A percentile compares a stretch with the other conserved stretches of the same genome.
These are phyloP conservation scores for Hyles vespertilio DNA, from an alignment of 1,140 invertebrate genomes.

Conservation along the genomic window DNA sequence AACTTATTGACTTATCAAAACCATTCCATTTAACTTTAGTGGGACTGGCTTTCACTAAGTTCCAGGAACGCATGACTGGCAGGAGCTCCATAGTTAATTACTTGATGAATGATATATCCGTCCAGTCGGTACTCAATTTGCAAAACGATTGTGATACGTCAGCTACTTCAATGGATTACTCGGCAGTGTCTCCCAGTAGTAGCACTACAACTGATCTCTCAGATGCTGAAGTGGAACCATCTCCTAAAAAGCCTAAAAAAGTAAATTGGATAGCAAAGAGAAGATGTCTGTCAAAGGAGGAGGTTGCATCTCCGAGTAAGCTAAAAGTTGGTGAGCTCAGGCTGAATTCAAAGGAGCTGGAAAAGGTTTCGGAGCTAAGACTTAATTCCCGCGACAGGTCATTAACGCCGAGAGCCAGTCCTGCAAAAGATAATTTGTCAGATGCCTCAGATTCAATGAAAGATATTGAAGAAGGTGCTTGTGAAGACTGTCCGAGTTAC, in stretches of 20 bases:
- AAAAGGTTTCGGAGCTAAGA: constrained; percentile 69
- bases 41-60: constrained; percentile 87
- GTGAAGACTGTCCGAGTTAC: constrained; percentile 74
- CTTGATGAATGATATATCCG: constrained; percentile 81
- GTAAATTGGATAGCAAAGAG: constrained; percentile 67
- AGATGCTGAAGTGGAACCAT: constrained; percentile 81
- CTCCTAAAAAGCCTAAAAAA: constrained; percentile 80
- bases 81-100: constrained; percentile 83
- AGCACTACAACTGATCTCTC: constrained; percentile 74
- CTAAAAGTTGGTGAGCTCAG: constrained; percentile 78
- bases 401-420: constrained; percentile 63
- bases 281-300: constrained; percentile 62
- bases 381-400: constrained; percentile 72
- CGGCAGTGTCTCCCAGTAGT: constrained; percentile 74
- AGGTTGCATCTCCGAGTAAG: constrained; percentile 78
- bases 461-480: constrained; percentile 50
- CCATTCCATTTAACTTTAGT: constrained; percentile 86
- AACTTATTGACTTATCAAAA: constrained; percentile 82
- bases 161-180: constrained; percentile 75
- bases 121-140: constrained; percentile 81
- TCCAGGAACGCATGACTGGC: constrained; percentile 81
- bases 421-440: constrained; percentile 63
- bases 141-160: constrained; percentile 76
- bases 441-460: constrained; percentile 62
- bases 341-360: constrained; percentile 75